These are phyloP conservation scores for Lutjanus erythropterus DNA, from an alignment of 2,113 vertebrate species.

Conservation along the genomic window DNA sequence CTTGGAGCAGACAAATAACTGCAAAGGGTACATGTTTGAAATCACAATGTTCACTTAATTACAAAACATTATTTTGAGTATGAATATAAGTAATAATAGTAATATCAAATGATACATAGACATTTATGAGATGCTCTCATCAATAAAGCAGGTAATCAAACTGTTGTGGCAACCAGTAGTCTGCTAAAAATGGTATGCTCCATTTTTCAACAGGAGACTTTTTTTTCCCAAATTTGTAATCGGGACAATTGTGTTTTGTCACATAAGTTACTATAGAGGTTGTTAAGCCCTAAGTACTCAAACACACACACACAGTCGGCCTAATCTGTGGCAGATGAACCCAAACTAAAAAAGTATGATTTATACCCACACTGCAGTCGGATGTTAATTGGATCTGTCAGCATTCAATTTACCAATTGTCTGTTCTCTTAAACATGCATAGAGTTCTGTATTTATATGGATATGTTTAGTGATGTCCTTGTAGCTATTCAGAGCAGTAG, in stretches of 20 bases:
- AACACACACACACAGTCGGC: not conserved
- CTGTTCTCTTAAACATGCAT: not conserved
- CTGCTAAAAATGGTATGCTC: not conserved
- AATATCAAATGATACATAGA: not conserved
- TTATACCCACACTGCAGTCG: not conserved
- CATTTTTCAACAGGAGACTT: not conserved
- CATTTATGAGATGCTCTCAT: not conserved
- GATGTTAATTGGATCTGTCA: not conserved
- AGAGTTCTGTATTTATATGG: not conserved
- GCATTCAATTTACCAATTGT: not conserved
- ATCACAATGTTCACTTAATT: not conserved
- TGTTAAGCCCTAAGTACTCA: not conserved
- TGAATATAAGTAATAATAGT: not conserved
- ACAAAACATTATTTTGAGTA: not conserved
- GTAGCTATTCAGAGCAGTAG: not conserved
- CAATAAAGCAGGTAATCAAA: not conserved
- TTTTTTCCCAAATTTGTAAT: not conserved
- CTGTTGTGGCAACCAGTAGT: not conserved
- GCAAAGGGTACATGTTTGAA: no score
- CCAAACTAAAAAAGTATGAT: not conserved
- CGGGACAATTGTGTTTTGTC: not conserved
- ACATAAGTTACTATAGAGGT: not conserved
- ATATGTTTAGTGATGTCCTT: not conserved
- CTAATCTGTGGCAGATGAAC: not conserved
- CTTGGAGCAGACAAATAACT: not conserved